Conservation (phyloP, 2,113 vertebrate species). For the Nymphicus hollandicus region DNA sequence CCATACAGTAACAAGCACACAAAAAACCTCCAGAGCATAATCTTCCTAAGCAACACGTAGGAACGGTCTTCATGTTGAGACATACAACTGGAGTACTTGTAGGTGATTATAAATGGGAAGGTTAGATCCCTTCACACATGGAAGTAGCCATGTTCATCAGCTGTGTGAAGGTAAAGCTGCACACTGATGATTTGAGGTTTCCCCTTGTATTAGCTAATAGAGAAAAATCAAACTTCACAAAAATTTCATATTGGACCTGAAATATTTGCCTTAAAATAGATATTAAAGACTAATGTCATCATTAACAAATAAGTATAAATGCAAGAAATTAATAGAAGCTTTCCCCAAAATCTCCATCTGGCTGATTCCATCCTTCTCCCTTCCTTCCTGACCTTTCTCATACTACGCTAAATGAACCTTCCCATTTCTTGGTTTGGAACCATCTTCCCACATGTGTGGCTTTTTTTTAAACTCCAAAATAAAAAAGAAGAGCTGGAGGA, state of each 20-base stretch:
- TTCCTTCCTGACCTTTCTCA: slow-evolving; percentile 46
- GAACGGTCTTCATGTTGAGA: neutral
- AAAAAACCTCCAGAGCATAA: neutral
- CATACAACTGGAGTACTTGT: neutral
- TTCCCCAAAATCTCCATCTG: neutral
- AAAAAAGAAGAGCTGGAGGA: neutral
- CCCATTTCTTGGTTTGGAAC: slow-evolving; percentile 14
- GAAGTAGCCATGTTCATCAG: neutral
- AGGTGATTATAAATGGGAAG: neutral
- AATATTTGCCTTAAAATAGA: neutral
- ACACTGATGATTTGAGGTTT: neutral
- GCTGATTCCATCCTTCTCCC: neutral
- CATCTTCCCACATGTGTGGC: neutral
- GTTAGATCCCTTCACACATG: neutral
- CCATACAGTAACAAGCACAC: neutral
- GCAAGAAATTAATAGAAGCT: neutral
- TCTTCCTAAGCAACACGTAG: neutral
- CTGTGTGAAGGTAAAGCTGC: neutral
- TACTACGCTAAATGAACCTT: slow-evolving; percentile 6
- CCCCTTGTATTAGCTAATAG: neutral
- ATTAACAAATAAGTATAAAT: neutral
- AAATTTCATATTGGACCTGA: neutral
- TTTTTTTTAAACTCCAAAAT: slow-evolving; percentile 22
- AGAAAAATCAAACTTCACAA: neutral
- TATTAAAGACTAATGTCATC: neutral